Percentiles rank a stretch among this genome's conserved stretches.
Evolutionary conservation across 2,113 vertebrate genomes (phyloP).

Genomic region (Oryzias javanicus): DNA sequence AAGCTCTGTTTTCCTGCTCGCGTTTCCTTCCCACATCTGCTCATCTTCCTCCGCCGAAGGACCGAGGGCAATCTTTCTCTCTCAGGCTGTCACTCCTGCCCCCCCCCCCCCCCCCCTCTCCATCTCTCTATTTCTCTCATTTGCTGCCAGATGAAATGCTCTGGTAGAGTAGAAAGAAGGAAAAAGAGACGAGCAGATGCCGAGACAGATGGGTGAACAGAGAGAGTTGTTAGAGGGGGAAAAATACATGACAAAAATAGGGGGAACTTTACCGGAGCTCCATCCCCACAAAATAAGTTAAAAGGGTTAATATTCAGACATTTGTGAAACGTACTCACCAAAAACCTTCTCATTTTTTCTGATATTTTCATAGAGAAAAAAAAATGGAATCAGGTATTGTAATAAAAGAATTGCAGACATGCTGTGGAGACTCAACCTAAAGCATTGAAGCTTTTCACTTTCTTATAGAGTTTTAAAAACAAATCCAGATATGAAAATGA

Average conservation of each 20-base stretch:
- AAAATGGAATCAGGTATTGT: too few relatives aligned
- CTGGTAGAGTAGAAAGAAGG: conserved; percentile 24
- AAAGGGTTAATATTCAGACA: neutral
- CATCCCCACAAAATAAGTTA: neutral
- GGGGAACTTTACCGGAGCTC: conserved; percentile 10
- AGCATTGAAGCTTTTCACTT: too few relatives aligned
- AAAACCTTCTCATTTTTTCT: too few relatives aligned
- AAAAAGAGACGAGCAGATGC: conserved; percentile 58
- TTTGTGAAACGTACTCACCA: too few relatives aligned
- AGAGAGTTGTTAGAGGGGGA: conserved; percentile 35
- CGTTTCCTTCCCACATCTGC: conserved; percentile 50
- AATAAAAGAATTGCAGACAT: too few relatives aligned
- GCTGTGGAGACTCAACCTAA: too few relatives aligned
- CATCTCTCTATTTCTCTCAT: conserved; percentile 42
- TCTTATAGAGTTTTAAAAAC: too few relatives aligned
- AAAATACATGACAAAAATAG: conserved; percentile 2
- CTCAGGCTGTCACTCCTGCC: conserved; percentile 19
- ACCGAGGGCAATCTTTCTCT: conserved; percentile 43
- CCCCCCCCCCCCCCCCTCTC: conserved; percentile 15
- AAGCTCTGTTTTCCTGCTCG: conserved; percentile 42
- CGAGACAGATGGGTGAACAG: conserved; percentile 55
- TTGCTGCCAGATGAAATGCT: conserved; percentile 57
- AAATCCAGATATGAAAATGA: too few relatives aligned
- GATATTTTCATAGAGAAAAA: too few relatives aligned
- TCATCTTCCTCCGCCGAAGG: conserved; percentile 38